Conservation (phyloP, 1,140 invertebrate species). For the Drosophila teissieri region DNA sequence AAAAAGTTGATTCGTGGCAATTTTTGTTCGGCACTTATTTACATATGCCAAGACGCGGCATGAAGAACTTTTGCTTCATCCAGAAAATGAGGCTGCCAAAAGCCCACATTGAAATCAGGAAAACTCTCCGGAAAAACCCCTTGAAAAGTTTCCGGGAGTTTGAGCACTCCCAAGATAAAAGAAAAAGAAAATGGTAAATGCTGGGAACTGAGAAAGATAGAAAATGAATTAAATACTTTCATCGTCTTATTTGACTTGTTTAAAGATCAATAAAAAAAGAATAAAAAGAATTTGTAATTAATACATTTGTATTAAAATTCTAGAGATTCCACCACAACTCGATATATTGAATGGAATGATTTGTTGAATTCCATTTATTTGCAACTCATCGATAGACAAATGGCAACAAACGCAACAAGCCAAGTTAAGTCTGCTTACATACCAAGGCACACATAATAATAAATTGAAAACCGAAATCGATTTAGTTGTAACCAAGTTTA, state of each 20-base stretch:
- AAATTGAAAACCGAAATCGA: constrained; percentile 51
- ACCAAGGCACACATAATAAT: constrained; percentile 42
- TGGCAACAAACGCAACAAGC: constrained; percentile 8
- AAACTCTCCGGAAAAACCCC: constrained; percentile 18
- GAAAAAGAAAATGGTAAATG: neutral
- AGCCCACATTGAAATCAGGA: constrained; percentile 1
- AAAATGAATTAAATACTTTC: neutral
- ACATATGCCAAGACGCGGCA: constrained; percentile 69
- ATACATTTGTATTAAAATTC: neutral
- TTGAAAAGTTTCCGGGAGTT: constrained; percentile 30
- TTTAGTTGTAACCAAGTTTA: constrained; percentile 53
- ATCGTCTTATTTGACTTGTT: neutral
- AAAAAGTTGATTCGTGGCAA: constrained; percentile 69
- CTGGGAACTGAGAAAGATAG: neutral
- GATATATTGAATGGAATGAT: constrained; percentile 5
- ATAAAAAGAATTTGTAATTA: neutral
- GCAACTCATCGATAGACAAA: constrained; percentile 1
- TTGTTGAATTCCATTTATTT: constrained; percentile 14
- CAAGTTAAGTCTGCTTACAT: constrained; percentile 34
- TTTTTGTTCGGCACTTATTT: constrained; percentile 70
- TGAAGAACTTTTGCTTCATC: constrained; percentile 53
- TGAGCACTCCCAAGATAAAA: neutral
- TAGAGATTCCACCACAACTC: constrained; percentile 1
- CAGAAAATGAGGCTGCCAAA: constrained; percentile 18
- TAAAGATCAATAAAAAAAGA: neutral